Evolutionary conservation across 2,113 vertebrate genomes (phyloP), one percentile per base, ranked within the genome.

Genomic region (Guaruba guarouba): DNA sequence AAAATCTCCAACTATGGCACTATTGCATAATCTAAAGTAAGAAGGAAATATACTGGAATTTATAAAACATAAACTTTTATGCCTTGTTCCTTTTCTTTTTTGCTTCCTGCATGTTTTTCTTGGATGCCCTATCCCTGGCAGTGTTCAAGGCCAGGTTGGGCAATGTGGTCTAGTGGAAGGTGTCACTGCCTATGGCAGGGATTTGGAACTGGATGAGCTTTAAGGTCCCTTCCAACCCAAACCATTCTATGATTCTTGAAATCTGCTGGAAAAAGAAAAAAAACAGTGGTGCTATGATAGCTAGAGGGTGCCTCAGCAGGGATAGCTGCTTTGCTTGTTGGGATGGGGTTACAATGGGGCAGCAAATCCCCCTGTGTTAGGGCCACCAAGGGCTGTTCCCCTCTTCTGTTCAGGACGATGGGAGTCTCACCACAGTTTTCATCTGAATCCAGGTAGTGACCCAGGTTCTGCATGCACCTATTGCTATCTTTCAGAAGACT

Each of bases 281-380:
- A 29, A 1, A 0, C 28, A n/a, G 22, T 5, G 17, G 2, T 54
- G n/a, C 17, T 51, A 35, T 61, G 20, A 18, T 15, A 57, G 49
- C 17, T 41, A 0, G 0, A 27, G 64, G 31, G 12, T 61, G 14
- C 31, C 28, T 51, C 6, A 0, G 3, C n/a, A 61, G 44, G 35
- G 39, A 33, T 11, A 62, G 9, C 13, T 85, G 44, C 2, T 44
- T 71, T 63, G 10, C 9, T 67, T 70, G 4, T 41, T 52, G 66
- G 54, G 19, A 4, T 4, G 3, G 13, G 31, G 17, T 27, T 43
- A 9, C 28, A 43, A 7, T 3, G 16, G 24, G 29, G 49, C 35
- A 79, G 27, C 51, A 73, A 54, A 76, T 27, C 9, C 9, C 14
- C 33, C 11, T 10, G 9, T 29, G 13, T 33, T 55, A 61, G 41